Evolutionary conservation across 2,888 invertebrate genomes (phyloP).

Genomic region (Stenoptilia bipunctidactyla): DNA sequence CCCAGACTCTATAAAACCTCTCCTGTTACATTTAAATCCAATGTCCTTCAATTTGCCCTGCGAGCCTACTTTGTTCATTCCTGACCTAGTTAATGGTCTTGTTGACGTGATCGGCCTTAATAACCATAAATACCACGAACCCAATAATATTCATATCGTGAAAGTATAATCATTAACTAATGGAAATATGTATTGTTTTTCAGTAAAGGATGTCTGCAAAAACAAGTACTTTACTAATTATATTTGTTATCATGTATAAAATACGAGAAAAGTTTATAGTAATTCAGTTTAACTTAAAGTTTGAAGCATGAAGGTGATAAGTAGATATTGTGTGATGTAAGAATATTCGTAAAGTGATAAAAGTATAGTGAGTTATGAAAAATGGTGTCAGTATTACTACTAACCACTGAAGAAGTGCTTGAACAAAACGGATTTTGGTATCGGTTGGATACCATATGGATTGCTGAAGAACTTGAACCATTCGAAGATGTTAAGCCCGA

Average conservation of each 20-base stretch:
- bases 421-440: constrained; percentile 54
- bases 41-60: neutral
- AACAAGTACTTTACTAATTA: neutral
- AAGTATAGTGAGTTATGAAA: too few species aligned
- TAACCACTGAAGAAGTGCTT: constrained; percentile 56
- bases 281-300: too few species aligned
- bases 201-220: too few species aligned
- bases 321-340: neutral
- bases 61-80: neutral
- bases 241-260: neutral
- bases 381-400: constrained; percentile 53
- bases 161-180: neutral
- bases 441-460: constrained; percentile 48
- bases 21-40: constrained; percentile 5
- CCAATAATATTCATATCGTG: neutral
- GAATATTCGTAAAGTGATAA: too few species aligned
- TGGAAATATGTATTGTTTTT: neutral
- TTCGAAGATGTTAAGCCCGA: constrained; percentile 53
- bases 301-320: too few species aligned
- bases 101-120: neutral
- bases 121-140: neutral
- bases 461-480: constrained; percentile 52
- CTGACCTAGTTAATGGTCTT: constrained; percentile 8
- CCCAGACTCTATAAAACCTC: constrained; percentile 18
- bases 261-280: too few species aligned